These are phyloP conservation scores for Phrynocephalus versicolor DNA, from an alignment of 2,113 vertebrate genomes.

Conservation along the genomic window DNA sequence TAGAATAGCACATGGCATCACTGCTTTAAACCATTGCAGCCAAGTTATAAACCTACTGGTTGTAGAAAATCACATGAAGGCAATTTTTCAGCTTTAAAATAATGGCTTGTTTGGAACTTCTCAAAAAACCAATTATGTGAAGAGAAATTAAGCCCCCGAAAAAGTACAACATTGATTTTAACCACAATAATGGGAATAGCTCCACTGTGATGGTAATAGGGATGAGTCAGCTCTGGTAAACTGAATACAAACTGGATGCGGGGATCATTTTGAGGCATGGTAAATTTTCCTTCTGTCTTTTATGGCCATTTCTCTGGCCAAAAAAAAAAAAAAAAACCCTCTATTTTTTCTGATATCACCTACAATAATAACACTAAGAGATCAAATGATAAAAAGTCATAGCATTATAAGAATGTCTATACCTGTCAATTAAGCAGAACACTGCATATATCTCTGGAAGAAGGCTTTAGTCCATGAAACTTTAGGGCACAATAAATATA, in stretches of 20 bases:
- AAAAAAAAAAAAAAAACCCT: too few relatives aligned
- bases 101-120: not conserved
- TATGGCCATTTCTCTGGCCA: not conserved
- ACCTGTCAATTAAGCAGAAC: not conserved
- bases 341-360: not conserved
- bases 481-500: not conserved
- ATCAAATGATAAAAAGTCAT: not conserved
- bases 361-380: too few relatives aligned
- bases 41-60: conserved; percentile 39
- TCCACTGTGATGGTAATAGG: not conserved
- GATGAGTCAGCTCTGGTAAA: not conserved
- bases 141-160: conserved; percentile 1
- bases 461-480: not conserved
- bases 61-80: conserved; percentile 3
- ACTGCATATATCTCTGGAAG: not conserved
- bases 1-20: conserved; percentile 24
- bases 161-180: conserved; percentile 13
- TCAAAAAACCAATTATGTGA: conserved; percentile 1
- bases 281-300: not conserved
- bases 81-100: conserved; percentile 35
- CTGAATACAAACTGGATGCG: not conserved
- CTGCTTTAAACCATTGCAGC: conserved; percentile 39
- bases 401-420: not conserved
- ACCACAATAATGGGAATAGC: not conserved
- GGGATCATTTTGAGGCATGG: not conserved